These are phyloP conservation scores for Halictus ligatus DNA, from an alignment of 2,888 invertebrate genomes.

Conservation along the genomic window DNA sequence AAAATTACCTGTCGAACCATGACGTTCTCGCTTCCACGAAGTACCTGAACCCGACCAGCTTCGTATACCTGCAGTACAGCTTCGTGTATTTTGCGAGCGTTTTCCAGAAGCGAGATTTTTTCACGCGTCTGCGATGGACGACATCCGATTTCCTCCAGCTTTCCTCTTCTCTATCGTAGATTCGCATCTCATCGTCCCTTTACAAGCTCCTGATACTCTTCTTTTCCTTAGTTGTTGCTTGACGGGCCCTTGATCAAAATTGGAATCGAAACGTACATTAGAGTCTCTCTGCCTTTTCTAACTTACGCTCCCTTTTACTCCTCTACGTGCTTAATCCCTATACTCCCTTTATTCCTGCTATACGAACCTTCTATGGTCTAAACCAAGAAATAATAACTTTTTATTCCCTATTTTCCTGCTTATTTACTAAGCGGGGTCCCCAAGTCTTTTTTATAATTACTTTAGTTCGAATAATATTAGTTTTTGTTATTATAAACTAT, in stretches of 20 bases:
- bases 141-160: constrained; percentile 12
- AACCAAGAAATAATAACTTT: too few species aligned
- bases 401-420: too few species aligned
- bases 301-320: too few species aligned
- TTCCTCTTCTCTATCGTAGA: constrained; percentile 19
- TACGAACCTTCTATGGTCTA: too few species aligned
- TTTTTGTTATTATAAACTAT: too few species aligned
- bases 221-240: neutral
- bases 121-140: neutral
- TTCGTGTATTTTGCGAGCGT: constrained; percentile 60
- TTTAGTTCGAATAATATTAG: neutral
- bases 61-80: constrained; percentile 73
- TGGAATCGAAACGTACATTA: neutral
- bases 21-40: constrained; percentile 67
- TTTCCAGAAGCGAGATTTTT: constrained; percentile 7
- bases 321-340: too few species aligned
- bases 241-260: neutral
- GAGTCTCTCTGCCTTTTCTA: neutral
- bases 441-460: neutral
- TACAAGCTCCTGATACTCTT: neutral
- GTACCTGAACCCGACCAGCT: constrained; percentile 73
- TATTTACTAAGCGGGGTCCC: neutral
- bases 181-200: constrained; percentile 55
- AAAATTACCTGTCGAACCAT: constrained; percentile 75
- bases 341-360: too few species aligned